Evolutionary conservation across 2,113 vertebrate species (phyloP).

Genomic region (Malurus alboscapulatus): DNA sequence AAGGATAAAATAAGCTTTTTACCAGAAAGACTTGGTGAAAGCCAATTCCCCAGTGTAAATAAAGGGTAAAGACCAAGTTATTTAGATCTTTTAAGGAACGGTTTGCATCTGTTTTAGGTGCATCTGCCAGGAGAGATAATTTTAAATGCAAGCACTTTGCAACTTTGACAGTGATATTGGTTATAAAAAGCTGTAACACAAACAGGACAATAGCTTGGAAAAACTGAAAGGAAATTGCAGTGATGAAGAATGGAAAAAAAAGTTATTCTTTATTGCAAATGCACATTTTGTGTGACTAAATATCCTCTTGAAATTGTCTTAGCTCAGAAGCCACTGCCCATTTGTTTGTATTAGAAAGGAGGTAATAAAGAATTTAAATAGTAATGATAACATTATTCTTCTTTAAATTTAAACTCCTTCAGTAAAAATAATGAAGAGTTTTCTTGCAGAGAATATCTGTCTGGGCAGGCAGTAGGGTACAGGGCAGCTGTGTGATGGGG

Average conservation of each 20-base stretch:
- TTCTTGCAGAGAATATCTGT: not conserved
- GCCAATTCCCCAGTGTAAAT: not conserved
- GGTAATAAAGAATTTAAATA: not conserved
- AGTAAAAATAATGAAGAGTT: not conserved
- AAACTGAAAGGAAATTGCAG: not conserved
- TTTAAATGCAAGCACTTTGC: not conserved
- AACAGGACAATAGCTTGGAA: not conserved
- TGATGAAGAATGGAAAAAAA: not conserved
- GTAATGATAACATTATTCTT: not conserved
- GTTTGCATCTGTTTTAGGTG: not conserved
- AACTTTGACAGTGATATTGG: not conserved
- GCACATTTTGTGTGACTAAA: not conserved
- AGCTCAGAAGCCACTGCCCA: not conserved
- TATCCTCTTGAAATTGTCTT: not conserved
- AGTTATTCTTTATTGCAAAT: not conserved
- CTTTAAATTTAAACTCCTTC: not conserved
- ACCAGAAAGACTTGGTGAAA: not conserved
- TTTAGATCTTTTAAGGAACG: not conserved
- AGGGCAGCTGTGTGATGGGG: not conserved
- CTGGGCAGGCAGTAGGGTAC: not conserved
- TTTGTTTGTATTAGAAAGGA: not conserved
- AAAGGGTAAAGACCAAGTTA: not conserved
- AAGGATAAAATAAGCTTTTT: conserved; percentile 23
- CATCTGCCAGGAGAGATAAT: not conserved
- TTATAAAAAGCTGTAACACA: not conserved